Conservation (phyloP, 2,113 vertebrate species). For the Callopanchax toddi region DNA sequence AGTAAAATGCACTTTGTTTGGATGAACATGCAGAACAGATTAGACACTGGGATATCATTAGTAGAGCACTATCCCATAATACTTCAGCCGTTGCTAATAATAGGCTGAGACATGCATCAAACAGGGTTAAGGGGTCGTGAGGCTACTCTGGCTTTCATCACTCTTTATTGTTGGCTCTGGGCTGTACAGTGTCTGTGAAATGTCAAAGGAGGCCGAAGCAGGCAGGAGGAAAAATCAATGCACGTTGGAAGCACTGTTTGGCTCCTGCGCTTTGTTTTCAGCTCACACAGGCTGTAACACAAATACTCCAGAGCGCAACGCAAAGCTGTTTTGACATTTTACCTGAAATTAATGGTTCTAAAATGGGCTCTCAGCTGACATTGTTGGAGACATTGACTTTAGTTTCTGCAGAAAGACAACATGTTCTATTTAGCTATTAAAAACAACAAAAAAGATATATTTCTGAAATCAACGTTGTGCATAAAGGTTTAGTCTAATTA, state of each 20-base stretch:
- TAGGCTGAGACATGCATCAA: constrained; percentile 61
- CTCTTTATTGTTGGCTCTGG: constrained; percentile 50
- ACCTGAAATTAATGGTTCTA: constrained; percentile 46
- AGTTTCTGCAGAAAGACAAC: background rate
- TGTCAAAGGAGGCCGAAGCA: constrained; percentile 58
- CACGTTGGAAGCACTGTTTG: constrained; percentile 57
- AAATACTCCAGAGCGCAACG: constrained; percentile 23
- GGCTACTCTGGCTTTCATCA: constrained; percentile 66
- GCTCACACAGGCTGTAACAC: constrained; percentile 17
- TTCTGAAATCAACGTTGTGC: no score
- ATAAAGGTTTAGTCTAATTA: no score
- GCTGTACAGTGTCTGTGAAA: constrained; percentile 62
- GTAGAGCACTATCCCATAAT: constrained; percentile 19
- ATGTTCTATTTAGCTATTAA: background rate
- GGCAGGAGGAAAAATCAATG: constrained; percentile 74
- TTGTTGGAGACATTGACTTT: constrained; percentile 19
- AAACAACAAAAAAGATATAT: background rate
- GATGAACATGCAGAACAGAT: background rate
- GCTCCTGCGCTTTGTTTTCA: constrained; percentile 57
- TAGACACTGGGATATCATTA: constrained; percentile 3
- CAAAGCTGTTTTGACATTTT: constrained; percentile 59
- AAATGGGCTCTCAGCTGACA: constrained; percentile 26
- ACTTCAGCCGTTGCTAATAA: constrained; percentile 48
- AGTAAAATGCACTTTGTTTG: no score
- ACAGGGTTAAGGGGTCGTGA: constrained; percentile 66